These are phyloP conservation scores for Microtus oregoni DNA, from an alignment of 2,113 vertebrate species.

Conservation along the genomic window DNA sequence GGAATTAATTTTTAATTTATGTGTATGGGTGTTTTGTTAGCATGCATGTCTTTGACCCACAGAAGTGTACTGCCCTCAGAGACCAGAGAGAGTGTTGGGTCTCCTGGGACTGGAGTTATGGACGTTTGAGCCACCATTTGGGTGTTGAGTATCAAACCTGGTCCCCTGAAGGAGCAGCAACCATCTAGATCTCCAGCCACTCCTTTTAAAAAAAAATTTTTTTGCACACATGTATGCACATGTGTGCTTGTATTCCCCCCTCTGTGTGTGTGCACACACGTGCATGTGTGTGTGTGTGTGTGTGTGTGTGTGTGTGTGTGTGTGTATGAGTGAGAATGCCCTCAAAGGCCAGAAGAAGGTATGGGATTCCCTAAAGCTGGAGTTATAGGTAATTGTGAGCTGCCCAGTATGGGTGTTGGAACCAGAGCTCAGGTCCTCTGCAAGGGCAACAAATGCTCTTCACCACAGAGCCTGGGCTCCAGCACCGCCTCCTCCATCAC, in stretches of 20 bases:
- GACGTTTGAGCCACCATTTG: background rate
- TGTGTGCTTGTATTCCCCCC: background rate
- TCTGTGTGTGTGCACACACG: fast-evolving
- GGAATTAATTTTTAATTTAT: background rate
- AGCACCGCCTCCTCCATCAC: background rate
- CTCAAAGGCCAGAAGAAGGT: background rate
- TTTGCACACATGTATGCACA: background rate
- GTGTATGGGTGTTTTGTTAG: background rate
- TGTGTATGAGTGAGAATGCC: background rate
- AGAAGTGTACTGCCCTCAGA: background rate
- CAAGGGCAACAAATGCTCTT: background rate
- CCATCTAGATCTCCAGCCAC: background rate
- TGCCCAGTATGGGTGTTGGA: background rate
- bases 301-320: too few species aligned
- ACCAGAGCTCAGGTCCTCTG: background rate
- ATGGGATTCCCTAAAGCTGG: background rate
- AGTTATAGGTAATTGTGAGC: background rate
- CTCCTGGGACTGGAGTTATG: background rate
- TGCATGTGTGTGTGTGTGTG: fast-evolving
- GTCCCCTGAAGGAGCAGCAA: background rate
- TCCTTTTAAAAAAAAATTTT: background rate
- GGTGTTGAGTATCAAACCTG: background rate
- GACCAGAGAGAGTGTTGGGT: background rate
- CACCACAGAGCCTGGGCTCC: background rate
- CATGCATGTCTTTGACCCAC: background rate